phyloP scores from a whole-genome alignment of 2,113 vertebrate genomes.

The Apaloderma vittatum region DNA sequence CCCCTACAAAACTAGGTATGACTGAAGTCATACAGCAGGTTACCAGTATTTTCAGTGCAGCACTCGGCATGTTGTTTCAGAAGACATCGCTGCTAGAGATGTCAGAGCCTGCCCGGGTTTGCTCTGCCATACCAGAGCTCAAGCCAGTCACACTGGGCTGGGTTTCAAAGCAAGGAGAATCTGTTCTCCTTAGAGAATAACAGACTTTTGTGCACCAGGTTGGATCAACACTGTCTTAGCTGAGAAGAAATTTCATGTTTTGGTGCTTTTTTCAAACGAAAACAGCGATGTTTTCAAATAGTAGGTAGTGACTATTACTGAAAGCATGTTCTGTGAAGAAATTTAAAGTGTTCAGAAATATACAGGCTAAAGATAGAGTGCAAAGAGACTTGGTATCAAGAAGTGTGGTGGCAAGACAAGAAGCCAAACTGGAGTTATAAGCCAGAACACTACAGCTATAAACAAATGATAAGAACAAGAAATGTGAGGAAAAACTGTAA shows the following conservation, averaged over 20 bases:
- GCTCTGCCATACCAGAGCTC: not conserved
- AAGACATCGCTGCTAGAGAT: not conserved
- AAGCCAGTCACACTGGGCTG: not conserved
- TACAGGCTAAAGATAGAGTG: not conserved
- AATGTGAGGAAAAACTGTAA: not conserved
- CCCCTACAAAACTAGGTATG: no score
- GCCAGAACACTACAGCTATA: not conserved
- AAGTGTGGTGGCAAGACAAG: not conserved
- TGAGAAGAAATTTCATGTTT: not conserved
- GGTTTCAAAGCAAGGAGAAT: not conserved
- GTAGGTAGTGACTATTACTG: not conserved
- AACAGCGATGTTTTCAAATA: not conserved
- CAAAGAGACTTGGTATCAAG: rapidly evolving
- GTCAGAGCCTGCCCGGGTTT: not conserved
- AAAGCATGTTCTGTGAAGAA: not conserved
- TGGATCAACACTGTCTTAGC: not conserved
- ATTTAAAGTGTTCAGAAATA: not conserved
- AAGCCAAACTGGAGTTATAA: not conserved
- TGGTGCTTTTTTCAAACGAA: not conserved
- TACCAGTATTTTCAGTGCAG: not conserved
- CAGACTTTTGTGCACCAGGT: not conserved
- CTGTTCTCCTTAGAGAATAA: not conserved
- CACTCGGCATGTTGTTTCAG: not conserved
- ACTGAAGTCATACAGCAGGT: not conserved
- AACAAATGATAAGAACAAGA: not conserved